Conservation (phyloP, 2,797 vertebrate genomes). For the Channa striata region DNA sequence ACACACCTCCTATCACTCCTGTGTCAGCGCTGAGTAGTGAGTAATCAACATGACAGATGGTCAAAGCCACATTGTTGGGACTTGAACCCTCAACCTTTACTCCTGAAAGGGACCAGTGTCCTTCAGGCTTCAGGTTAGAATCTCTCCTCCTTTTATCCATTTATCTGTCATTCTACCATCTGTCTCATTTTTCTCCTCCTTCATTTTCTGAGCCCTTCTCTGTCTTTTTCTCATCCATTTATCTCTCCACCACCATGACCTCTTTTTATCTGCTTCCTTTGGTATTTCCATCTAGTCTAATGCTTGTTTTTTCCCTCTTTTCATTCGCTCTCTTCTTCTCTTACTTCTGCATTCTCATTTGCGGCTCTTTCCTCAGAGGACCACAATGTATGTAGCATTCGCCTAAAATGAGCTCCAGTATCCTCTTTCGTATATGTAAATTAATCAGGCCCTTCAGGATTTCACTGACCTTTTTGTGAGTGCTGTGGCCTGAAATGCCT, state of each 20-base stretch:
- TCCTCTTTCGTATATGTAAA: no score
- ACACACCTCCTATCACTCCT: slow-evolving; percentile 27
- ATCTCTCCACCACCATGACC: slow-evolving; percentile 49
- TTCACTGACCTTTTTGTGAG: no score
- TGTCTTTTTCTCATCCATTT: slow-evolving; percentile 41
- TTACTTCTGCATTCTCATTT: background rate
- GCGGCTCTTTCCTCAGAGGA: no score
- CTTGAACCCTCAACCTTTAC: slow-evolving; percentile 64
- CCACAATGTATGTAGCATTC: no score
- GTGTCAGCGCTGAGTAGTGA: slow-evolving; percentile 45
- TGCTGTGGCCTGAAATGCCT: no score
- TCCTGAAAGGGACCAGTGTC: slow-evolving; percentile 71
- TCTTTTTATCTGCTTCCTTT: slow-evolving; percentile 43
- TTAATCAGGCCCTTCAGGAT: no score
- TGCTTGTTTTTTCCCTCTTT: slow-evolving; percentile 8
- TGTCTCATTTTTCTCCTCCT: slow-evolving; percentile 29
- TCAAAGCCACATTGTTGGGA: slow-evolving; percentile 75
- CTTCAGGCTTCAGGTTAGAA: slow-evolving; percentile 52
- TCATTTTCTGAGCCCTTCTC: slow-evolving; percentile 27
- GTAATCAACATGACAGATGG: slow-evolving; percentile 72
- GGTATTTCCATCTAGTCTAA: slow-evolving; percentile 46
- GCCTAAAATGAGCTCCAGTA: no score
- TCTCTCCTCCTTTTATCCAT: slow-evolving; percentile 47
- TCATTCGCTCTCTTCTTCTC: slow-evolving; percentile 18
- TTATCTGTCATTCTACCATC: slow-evolving; percentile 52